phyloP scores from a whole-genome alignment of 2,888 invertebrate species.

The Chrysotoxum bicinctum region DNA sequence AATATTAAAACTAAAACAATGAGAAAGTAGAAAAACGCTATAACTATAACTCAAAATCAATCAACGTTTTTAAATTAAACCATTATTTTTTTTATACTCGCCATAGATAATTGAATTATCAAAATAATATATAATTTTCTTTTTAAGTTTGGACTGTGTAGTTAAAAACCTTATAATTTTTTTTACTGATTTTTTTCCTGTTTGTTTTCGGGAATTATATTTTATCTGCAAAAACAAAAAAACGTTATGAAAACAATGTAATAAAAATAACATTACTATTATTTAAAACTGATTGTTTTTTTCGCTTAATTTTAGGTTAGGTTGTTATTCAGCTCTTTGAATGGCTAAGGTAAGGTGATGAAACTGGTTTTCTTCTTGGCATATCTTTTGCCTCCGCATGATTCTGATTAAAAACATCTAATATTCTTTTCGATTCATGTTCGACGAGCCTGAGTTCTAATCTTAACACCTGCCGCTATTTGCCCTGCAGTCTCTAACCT shows the following conservation, averaged over 20 bases:
- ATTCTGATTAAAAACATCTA: too few species aligned
- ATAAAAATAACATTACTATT: conserved; percentile 35
- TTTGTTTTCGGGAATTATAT: conserved; percentile 27
- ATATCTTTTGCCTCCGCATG: too few species aligned
- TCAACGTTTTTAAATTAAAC: conserved; percentile 13
- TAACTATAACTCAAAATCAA: conserved; percentile 17
- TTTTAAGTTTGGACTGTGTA: conserved; percentile 23
- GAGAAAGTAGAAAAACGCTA: conserved; percentile 15
- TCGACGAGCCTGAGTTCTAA: too few species aligned
- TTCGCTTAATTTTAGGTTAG: too few species aligned
- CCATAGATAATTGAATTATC: conserved; percentile 68
- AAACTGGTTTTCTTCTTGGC: too few species aligned
- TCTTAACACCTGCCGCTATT: too few species aligned
- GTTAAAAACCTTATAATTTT: neutral
- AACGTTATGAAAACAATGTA: conserved; percentile 34
- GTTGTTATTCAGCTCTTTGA: too few species aligned
- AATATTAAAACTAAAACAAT: conserved; percentile 25
- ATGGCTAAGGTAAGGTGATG: too few species aligned
- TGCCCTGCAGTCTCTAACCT: too few species aligned
- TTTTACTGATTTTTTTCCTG: conserved; percentile 38
- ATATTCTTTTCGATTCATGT: too few species aligned
- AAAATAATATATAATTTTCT: conserved; percentile 32
- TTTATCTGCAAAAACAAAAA: conserved; percentile 21
- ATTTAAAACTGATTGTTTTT: neutral
- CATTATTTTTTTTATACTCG: conserved; percentile 49